Evolutionary conservation across 2,113 vertebrate genomes (phyloP).

Genomic region (Zosterops pallidus): DNA sequence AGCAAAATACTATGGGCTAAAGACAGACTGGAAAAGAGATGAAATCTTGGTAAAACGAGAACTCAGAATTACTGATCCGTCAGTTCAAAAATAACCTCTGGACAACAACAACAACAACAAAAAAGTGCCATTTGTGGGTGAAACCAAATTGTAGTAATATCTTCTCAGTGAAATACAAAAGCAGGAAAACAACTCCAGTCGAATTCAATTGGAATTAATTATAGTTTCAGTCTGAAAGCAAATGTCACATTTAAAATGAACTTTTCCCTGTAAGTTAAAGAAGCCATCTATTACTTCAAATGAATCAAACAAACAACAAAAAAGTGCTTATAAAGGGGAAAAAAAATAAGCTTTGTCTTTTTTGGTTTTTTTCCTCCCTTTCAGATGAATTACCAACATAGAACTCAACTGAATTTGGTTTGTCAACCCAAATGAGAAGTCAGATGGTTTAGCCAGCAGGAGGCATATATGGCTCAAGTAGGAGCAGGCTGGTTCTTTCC

Average conservation of each 20-base stretch:
- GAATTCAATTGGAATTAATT: background rate
- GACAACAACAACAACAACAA: too few relatives aligned
- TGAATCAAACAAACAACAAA: background rate
- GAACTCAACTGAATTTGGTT: background rate
- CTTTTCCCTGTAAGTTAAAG: background rate
- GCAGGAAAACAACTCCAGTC: background rate
- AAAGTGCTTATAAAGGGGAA: background rate
- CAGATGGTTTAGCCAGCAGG: background rate
- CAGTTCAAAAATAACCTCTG: background rate
- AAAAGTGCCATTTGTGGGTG: background rate
- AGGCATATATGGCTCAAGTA: background rate
- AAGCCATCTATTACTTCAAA: background rate
- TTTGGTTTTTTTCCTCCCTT: fast-evolving
- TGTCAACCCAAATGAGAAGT: background rate
- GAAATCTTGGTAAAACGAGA: background rate
- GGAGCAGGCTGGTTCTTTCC: background rate
- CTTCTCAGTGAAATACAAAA: background rate
- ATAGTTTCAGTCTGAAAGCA: background rate
- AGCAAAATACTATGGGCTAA: background rate
- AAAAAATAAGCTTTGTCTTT: background rate
- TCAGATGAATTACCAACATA: background rate
- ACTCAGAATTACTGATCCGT: background rate
- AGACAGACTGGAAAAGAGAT: background rate
- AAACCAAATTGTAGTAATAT: background rate
- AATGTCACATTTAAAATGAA: background rate